Conservation (phyloP, 1,140 invertebrate genomes). For the Cyrtorhinus lividipennis region DNA sequence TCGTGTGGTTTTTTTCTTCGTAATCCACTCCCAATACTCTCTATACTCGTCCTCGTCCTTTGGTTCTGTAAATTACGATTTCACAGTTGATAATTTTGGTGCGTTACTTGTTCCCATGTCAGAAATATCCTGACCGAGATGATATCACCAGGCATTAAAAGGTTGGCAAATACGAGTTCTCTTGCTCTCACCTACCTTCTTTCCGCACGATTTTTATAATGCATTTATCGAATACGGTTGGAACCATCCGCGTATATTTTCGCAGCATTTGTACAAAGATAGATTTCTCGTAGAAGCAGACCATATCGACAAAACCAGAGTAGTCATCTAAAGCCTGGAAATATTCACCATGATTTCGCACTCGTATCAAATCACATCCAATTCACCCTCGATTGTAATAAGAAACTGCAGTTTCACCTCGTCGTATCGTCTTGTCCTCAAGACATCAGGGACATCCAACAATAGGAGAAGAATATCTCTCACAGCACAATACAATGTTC, state of each 20-base stretch:
- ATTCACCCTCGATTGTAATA: too few species aligned
- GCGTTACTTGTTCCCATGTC: too few species aligned
- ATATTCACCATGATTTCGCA: too few species aligned
- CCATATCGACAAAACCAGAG: constrained; percentile 49
- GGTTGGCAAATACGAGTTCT: too few species aligned
- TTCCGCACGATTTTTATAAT: constrained; percentile 39
- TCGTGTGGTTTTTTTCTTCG: background rate
- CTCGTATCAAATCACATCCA: too few species aligned
- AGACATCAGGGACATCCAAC: background rate
- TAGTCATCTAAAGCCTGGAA: constrained; percentile 59
- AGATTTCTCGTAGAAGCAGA: constrained; percentile 59
- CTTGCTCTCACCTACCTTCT: constrained; percentile 10
- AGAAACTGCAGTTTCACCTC: background rate
- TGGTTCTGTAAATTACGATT: too few species aligned
- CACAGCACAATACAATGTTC: background rate
- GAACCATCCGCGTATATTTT: constrained; percentile 38
- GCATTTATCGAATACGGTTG: constrained; percentile 46
- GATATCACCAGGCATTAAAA: too few species aligned
- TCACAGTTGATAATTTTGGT: too few species aligned
- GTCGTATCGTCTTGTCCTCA: background rate
- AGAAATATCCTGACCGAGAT: too few species aligned
- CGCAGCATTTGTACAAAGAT: constrained; percentile 48
- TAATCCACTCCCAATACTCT: background rate
- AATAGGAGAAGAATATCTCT: background rate
- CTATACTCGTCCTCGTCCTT: background rate